Evolutionary conservation across 2,888 invertebrate genomes (phyloP).

Genomic region (Pocota personata): DNA sequence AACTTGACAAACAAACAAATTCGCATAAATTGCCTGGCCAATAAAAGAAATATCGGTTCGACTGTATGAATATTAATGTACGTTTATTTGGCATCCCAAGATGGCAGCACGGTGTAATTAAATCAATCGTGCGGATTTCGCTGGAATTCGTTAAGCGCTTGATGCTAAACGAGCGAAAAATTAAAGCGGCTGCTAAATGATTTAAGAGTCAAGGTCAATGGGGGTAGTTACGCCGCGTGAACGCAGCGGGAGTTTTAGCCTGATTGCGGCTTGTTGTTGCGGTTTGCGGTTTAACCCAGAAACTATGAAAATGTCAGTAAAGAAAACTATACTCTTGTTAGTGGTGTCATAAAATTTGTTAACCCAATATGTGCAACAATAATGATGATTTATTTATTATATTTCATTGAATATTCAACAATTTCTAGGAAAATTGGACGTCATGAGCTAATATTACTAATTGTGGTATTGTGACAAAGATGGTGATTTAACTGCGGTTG

Average conservation of each 20-base stretch:
- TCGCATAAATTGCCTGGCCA: neutral
- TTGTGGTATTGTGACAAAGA: neutral
- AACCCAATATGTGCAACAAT: neutral
- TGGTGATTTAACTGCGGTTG: neutral
- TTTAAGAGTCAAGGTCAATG: slow-evolving; percentile 3
- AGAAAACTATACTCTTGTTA: neutral
- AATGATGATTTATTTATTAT: neutral
- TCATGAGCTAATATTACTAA: neutral
- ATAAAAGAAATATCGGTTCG: slow-evolving; percentile 10
- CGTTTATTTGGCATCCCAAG: slow-evolving; percentile 11
- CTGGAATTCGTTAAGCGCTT: slow-evolving; percentile 19
- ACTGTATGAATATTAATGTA: slow-evolving; percentile 32
- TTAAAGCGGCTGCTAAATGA: neutral
- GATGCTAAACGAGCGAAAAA: slow-evolving; percentile 8
- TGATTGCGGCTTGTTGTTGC: neutral
- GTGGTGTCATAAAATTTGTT: neutral
- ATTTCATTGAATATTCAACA: neutral
- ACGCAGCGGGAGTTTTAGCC: neutral
- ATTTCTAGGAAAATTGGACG: neutral
- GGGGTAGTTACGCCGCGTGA: neutral
- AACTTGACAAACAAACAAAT: neutral
- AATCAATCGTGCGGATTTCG: slow-evolving; percentile 11
- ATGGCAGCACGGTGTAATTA: slow-evolving; percentile 42
- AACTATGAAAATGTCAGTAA: neutral
- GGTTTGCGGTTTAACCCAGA: neutral